Evolutionary conservation across 2,888 invertebrate species (phyloP).

Genomic region (Himalopsyche kuldschensis): DNA sequence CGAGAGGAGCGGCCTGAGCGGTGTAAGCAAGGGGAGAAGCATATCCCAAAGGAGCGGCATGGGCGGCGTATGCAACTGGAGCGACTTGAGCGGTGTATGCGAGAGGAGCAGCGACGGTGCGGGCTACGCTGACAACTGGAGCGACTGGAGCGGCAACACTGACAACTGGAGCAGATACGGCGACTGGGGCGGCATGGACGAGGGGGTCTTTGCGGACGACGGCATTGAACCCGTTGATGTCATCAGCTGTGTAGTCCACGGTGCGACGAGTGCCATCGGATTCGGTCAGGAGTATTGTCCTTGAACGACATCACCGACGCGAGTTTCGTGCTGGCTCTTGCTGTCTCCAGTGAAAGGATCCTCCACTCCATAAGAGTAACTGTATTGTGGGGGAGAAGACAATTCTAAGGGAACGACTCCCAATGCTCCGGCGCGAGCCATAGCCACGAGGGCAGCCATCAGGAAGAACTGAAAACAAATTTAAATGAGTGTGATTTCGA

Average conservation of each 20-base stretch:
- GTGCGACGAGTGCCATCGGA: constrained; percentile 59
- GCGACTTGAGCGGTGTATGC: constrained; percentile 44
- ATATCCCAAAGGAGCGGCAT: not conserved
- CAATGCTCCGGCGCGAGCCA: constrained; percentile 50
- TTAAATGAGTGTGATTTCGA: too few relatives aligned
- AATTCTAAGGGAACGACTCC: constrained; percentile 41
- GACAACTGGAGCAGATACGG: too few relatives aligned
- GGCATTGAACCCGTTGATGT: constrained; percentile 48
- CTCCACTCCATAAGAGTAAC: constrained; percentile 59
- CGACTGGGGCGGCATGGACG: constrained; percentile 31
- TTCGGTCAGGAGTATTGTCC: constrained; percentile 60
- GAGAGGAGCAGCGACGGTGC: constrained; percentile 41
- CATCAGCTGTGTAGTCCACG: constrained; percentile 60
- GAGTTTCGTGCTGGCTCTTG: constrained; percentile 59
- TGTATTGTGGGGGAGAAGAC: constrained; percentile 44
- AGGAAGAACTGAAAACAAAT: constrained; percentile 49
- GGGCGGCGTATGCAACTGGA: not conserved
- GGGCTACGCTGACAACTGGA: constrained; percentile 44
- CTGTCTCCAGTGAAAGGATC: constrained; percentile 60
- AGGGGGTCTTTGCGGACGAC: constrained; percentile 46
- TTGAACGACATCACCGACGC: constrained; percentile 54
- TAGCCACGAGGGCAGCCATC: constrained; percentile 48
- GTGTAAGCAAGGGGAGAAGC: not conserved
- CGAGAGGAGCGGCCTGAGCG: constrained; percentile 41
- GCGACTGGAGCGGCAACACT: constrained; percentile 35